Percentiles rank a stretch among this genome's conserved stretches.
Conservation (phyloP, 2,797 vertebrate species). For the Dallia pectoralis region DNA sequence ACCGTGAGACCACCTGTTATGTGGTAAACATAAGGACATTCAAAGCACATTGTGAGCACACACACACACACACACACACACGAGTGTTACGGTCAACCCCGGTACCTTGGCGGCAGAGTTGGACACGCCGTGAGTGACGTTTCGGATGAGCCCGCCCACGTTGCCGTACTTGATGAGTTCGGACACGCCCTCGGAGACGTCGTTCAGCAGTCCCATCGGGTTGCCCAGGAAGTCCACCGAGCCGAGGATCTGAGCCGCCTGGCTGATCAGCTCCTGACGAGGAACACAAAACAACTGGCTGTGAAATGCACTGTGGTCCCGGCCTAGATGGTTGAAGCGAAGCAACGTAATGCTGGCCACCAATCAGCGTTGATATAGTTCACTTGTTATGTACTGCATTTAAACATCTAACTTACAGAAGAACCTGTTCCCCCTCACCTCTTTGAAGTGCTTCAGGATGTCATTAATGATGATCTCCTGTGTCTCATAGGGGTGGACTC, state of each 20-base stretch:
- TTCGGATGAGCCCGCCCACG: conserved; percentile 92
- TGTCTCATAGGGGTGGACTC: conserved; percentile 96
- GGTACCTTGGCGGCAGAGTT: conserved; percentile 97
- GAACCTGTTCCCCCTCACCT: conserved; percentile 72
- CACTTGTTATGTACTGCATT: background rate
- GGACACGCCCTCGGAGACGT: conserved; percentile 90
- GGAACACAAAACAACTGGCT: background rate
- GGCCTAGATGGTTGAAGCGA: background rate
- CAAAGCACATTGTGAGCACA: too few relatives aligned
- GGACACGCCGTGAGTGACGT: conserved; percentile 95
- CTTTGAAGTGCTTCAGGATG: conserved; percentile 94
- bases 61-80: too few relatives aligned
- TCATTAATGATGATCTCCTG: conserved; percentile 96
- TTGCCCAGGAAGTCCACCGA: conserved; percentile 98
- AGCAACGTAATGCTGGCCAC: background rate
- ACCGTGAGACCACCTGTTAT: background rate
- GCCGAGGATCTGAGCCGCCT: conserved; percentile 93
- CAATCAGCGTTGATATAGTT: background rate
- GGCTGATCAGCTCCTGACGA: conserved; percentile 90
- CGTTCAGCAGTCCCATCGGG: conserved; percentile 93
- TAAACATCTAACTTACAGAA: background rate
- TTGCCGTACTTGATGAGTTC: conserved; percentile 96
- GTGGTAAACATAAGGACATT: too few relatives aligned
- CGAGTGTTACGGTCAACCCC: too few relatives aligned
- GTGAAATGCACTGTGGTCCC: background rate